Conservation (phyloP, 2,888 invertebrate genomes). For the Agrotis exclamationis region DNA sequence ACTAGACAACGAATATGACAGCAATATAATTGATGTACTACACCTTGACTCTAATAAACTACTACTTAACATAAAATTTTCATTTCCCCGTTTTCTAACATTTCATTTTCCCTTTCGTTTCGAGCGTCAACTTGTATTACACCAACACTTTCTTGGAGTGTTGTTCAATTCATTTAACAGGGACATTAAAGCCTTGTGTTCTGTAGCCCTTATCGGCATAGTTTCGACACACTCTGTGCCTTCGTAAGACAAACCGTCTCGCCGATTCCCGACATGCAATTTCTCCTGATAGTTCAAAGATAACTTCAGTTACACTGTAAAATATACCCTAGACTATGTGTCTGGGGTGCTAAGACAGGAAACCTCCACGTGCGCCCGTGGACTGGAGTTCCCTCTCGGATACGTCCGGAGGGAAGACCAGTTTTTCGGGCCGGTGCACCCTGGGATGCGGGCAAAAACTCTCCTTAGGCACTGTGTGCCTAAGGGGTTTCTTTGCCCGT, state of each 20-base stretch:
- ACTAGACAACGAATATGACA: neutral
- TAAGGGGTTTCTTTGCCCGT: too few relatives aligned
- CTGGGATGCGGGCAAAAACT: too few relatives aligned
- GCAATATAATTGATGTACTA: constrained; percentile 5
- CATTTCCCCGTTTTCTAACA: constrained; percentile 36
- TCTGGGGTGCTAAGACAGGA: too few relatives aligned
- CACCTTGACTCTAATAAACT: constrained; percentile 12
- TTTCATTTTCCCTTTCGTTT: constrained; percentile 49
- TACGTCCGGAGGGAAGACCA: too few relatives aligned
- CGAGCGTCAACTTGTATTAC: constrained; percentile 26
- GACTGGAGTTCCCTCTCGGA: too few relatives aligned
- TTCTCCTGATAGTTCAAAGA: constrained; percentile 79
- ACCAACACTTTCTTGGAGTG: constrained; percentile 46
- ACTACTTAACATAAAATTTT: constrained; percentile 36
- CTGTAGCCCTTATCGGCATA: constrained; percentile 60
- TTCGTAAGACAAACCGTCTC: constrained; percentile 77
- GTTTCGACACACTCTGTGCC: constrained; percentile 73
- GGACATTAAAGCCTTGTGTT: constrained; percentile 53
- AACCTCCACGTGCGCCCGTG: too few relatives aligned
- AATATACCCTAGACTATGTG: constrained; percentile 63
- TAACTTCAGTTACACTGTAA: constrained; percentile 70
- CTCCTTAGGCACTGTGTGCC: too few relatives aligned
- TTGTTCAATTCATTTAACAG: constrained; percentile 61
- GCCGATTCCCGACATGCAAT: constrained; percentile 76
- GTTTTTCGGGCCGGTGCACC: too few relatives aligned